Conservation (phyloP, 2,113 vertebrate genomes). For the Phasianus colchicus region DNA sequence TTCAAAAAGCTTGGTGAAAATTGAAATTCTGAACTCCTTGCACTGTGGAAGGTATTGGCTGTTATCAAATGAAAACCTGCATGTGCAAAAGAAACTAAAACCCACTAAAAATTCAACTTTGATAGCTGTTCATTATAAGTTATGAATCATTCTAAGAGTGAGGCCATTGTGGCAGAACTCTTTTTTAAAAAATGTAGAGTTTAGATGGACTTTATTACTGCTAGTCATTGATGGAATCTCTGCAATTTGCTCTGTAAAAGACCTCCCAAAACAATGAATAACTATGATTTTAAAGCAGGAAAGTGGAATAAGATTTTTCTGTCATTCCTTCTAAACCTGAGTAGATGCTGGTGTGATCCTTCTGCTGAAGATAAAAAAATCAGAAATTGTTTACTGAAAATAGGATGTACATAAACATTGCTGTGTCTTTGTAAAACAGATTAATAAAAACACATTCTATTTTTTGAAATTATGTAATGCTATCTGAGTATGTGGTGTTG, state of each 20-base stretch:
- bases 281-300: background rate
- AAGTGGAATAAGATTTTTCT: background rate
- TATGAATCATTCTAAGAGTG: background rate
- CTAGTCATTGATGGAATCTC: background rate
- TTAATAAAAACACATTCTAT: background rate
- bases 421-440: background rate
- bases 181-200: background rate
- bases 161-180: rapidly evolving
- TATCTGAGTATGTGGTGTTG: background rate
- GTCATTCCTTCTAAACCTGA: background rate
- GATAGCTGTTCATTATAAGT: background rate
- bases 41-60: rapidly evolving
- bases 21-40: background rate
- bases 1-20: background rate
- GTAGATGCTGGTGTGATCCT: background rate
- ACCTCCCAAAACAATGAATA: background rate
- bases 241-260: background rate
- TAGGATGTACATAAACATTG: background rate
- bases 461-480: background rate
- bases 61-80: background rate
- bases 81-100: background rate
- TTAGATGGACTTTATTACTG: background rate
- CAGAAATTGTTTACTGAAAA: background rate
- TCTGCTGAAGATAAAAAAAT: background rate
- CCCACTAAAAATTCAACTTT: background rate